These are phyloP conservation scores for Beroe ovata DNA, from an alignment of 37 sponge, comb jelly and placozoan species.

Conservation along the genomic window DNA sequence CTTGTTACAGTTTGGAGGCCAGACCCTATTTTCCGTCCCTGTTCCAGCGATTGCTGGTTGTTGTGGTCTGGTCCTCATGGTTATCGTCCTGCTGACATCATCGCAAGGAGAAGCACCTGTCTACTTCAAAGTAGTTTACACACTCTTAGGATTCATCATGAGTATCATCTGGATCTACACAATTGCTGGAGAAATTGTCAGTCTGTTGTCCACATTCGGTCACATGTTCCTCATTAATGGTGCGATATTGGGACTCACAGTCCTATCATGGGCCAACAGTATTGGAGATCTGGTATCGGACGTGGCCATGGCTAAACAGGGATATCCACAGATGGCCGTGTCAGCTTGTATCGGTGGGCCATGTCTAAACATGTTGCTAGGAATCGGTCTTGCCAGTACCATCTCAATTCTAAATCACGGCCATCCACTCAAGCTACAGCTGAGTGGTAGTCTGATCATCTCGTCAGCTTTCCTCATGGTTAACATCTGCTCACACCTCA, in stretches of 20 bases:
- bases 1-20: slow-evolving; percentile 69
- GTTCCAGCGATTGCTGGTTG: slow-evolving; percentile 76
- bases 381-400: slow-evolving; percentile 81
- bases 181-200: slow-evolving; percentile 94
- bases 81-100: neutral
- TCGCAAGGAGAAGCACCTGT: slow-evolving; percentile 26
- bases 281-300: slow-evolving; percentile 97
- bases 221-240: slow-evolving; percentile 80
- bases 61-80: neutral
- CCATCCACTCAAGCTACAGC: neutral
- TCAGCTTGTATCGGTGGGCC: slow-evolving; percentile 98
- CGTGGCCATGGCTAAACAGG: slow-evolving; percentile 90
- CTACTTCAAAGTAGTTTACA: slow-evolving; percentile 76
- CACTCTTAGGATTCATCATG: slow-evolving; percentile 86
- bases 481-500: slow-evolving; percentile 75
- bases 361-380: slow-evolving; percentile 85
- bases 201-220: slow-evolving; percentile 87
- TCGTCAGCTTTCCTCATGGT: slow-evolving; percentile 79
- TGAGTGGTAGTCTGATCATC: slow-evolving; percentile 70
- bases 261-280: slow-evolving; percentile 99
- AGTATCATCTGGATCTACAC: slow-evolving; percentile 93
- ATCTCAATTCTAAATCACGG: slow-evolving; percentile 68
- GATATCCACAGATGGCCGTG: slow-evolving; percentile 94
- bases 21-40: slow-evolving; percentile 71
- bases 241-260: slow-evolving; percentile 90